phyloP scores from a whole-genome alignment of 1,140 invertebrate species.

The Phthorimaea operculella region DNA sequence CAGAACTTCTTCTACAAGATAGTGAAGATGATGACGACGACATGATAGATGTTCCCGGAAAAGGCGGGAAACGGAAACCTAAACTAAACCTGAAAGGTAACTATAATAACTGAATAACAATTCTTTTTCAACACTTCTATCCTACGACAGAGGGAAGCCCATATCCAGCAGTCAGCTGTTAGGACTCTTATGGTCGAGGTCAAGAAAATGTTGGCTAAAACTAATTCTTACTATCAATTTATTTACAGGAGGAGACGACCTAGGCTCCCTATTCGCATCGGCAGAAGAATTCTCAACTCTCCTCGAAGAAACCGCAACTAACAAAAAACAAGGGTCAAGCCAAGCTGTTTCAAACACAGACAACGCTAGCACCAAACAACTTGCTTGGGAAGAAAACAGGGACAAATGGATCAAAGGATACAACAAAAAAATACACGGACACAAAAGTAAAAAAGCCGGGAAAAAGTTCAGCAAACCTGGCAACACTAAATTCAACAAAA shows the following conservation, averaged over 20 bases:
- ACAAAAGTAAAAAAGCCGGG: constrained; percentile 26
- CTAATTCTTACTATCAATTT: too few relatives aligned
- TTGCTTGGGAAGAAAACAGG: constrained; percentile 75
- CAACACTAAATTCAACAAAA: constrained; percentile 19
- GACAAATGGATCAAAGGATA: constrained; percentile 62
- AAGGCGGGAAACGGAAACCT: constrained; percentile 39
- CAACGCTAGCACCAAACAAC: constrained; percentile 73
- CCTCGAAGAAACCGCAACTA: constrained; percentile 74
- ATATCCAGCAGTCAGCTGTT: not conserved
- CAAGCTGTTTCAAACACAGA: constrained; percentile 73
- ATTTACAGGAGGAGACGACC: constrained; percentile 49
- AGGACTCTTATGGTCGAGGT: too few relatives aligned
- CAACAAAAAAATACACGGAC: constrained; percentile 51
- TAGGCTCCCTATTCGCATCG: constrained; percentile 74
- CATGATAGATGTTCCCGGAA: constrained; percentile 38
- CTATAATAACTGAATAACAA: too few relatives aligned
- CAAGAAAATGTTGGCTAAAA: too few relatives aligned
- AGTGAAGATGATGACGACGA: constrained; percentile 47
- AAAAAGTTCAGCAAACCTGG: constrained; percentile 22
- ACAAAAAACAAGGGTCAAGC: constrained; percentile 72
- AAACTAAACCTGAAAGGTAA: constrained; percentile 52
- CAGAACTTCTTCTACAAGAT: constrained; percentile 49
- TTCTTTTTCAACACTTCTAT: too few relatives aligned
- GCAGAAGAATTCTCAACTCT: constrained; percentile 80
- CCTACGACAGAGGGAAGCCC: too few relatives aligned